phyloP scores from a whole-genome alignment of 1,140 invertebrate species.

The Tenebrio molitor region DNA sequence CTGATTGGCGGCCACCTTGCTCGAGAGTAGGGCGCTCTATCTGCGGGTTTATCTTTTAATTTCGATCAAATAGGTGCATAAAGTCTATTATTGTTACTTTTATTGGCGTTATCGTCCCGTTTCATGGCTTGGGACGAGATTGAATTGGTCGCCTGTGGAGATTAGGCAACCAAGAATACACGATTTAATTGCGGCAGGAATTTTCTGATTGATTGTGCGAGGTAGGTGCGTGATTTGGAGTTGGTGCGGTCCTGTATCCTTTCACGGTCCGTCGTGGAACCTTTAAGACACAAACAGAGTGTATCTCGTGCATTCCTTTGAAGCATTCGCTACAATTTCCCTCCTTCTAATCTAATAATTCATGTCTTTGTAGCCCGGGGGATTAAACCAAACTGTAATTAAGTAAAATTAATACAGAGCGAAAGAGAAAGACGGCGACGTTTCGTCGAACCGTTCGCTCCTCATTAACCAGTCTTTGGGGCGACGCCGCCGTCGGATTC shows the following conservation, averaged over 20 bases:
- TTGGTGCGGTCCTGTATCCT: not conserved
- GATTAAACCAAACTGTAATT: constrained; percentile 38
- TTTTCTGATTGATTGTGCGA: too few relatives aligned
- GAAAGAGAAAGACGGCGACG: constrained; percentile 3
- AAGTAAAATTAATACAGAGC: constrained; percentile 31
- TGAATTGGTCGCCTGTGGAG: too few relatives aligned
- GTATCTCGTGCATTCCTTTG: constrained; percentile 26
- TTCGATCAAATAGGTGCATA: constrained; percentile 6
- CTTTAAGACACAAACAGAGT: constrained; percentile 31
- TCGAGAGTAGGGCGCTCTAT: not conserved
- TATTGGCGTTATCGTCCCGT: not conserved
- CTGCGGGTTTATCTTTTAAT: constrained; percentile 12
- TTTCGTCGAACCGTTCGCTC: not conserved
- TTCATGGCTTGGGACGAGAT: too few relatives aligned
- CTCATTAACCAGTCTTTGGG: constrained; percentile 11
- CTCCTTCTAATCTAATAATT: constrained; percentile 35
- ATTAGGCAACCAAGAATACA: too few relatives aligned
- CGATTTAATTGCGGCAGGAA: too few relatives aligned
- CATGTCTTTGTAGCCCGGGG: constrained; percentile 32
- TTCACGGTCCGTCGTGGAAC: constrained; percentile 10
- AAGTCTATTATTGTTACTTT: not conserved
- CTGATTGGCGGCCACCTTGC: too few relatives aligned
- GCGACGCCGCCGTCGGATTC: too few relatives aligned
- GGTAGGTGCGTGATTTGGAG: too few relatives aligned
- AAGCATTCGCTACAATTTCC: constrained; percentile 30